Percentiles rank a stretch among this genome's conserved stretches.
Conservation (phyloP, 2,113 vertebrate species). For the Gasterosteus nipponicus region DNA sequence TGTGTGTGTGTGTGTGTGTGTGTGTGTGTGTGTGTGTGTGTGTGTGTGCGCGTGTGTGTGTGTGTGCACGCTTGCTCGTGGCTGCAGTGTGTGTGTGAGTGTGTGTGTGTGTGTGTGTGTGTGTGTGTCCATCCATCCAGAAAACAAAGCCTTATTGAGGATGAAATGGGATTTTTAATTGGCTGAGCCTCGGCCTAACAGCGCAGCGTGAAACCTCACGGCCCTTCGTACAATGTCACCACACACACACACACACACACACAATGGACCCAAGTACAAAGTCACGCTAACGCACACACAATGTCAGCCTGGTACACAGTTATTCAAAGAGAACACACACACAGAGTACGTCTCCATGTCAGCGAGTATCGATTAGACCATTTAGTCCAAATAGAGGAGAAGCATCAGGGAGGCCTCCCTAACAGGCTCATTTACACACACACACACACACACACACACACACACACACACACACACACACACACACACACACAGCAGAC, state of each 20-base stretch:
- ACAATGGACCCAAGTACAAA: constrained; percentile 11
- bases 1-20: constrained; percentile 18
- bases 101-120: constrained; percentile 44
- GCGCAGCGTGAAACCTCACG: constrained; percentile 65
- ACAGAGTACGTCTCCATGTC: constrained; percentile 55
- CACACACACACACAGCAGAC: constrained; percentile 36
- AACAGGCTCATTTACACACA: constrained; percentile 65
- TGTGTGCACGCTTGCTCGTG: constrained; percentile 22
- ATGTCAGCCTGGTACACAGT: neutral
- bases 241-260: constrained; percentile 42
- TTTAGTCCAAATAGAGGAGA: constrained; percentile 69
- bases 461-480: constrained; percentile 27
- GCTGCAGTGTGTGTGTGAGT: constrained; percentile 21
- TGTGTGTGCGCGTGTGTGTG: constrained; percentile 24
- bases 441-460: constrained; percentile 32
- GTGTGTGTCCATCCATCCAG: constrained; percentile 73
- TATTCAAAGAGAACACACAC: constrained; percentile 13
- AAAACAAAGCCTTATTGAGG: constrained; percentile 86
- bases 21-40: constrained; percentile 23
- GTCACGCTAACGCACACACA: neutral
- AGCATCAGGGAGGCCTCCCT: constrained; percentile 66
- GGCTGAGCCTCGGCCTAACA: constrained; percentile 70
- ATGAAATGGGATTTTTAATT: constrained; percentile 86
- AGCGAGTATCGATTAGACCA: constrained; percentile 73
- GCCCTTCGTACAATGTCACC: constrained; percentile 71